Conservation (phyloP, 2,888 invertebrate species). For the Reticulitermes lucifugus region DNA sequence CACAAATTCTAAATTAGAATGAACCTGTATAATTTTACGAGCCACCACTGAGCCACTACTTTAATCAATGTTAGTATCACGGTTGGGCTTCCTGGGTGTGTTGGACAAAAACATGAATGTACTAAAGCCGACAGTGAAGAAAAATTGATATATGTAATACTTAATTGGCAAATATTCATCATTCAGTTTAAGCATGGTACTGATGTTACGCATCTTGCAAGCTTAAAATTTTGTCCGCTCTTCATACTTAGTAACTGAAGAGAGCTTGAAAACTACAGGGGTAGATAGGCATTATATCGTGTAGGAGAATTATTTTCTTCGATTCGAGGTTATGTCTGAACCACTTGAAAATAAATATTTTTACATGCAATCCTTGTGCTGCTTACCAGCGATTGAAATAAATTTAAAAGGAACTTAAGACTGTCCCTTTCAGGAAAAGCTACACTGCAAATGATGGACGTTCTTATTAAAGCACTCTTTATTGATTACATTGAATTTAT, state of each 20-base stretch:
- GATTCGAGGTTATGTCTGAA: not conserved
- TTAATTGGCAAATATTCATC: not conserved
- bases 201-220: not conserved
- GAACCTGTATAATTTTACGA: not conserved
- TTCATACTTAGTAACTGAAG: too few relatives aligned
- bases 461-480: too few relatives aligned
- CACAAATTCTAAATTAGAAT: too few relatives aligned
- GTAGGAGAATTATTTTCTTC: constrained; percentile 36
- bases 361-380: constrained; percentile 1
- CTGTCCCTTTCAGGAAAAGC: not conserved
- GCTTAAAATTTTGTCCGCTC: too few relatives aligned
- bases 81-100: constrained; percentile 47
- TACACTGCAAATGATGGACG: too few relatives aligned
- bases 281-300: constrained; percentile 44
- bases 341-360: constrained; percentile 23
- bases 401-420: not conserved
- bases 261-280: constrained; percentile 52
- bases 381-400: not conserved
- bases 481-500: too few relatives aligned
- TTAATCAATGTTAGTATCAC: constrained; percentile 41
- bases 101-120: not conserved
- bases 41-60: not conserved
- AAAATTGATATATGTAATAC: not conserved
- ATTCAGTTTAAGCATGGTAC: not conserved
- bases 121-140: not conserved